Conservation (phyloP, 2,888 invertebrate genomes). For the Escarpia spicata region DNA sequence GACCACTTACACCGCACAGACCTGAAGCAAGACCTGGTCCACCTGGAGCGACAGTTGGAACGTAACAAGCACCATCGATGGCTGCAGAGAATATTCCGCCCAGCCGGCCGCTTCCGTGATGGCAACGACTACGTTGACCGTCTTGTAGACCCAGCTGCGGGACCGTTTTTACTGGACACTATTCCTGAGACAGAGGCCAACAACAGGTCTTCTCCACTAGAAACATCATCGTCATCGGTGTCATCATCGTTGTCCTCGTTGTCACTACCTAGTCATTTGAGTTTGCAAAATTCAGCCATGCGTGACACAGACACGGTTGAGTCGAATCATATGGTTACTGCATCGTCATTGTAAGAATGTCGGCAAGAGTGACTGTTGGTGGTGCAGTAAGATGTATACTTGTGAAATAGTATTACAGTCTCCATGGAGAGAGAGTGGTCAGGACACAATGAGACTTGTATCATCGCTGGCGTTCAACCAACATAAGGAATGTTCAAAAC, state of each 20-base stretch:
- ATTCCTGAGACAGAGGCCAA: neutral
- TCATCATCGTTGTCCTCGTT: neutral
- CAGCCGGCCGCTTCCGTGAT: neutral
- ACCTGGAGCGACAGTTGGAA: neutral
- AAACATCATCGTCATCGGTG: neutral
- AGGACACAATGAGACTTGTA: neutral
- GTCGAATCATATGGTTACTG: neutral
- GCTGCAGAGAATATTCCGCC: constrained; percentile 3
- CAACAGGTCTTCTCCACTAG: neutral
- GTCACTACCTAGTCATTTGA: constrained; percentile 5
- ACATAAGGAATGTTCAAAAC: neutral
- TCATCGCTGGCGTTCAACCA: neutral
- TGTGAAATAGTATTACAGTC: neutral
- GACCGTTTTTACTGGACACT: constrained; percentile 13
- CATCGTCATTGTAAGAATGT: neutral
- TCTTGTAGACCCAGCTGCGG: neutral
- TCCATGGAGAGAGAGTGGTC: neutral
- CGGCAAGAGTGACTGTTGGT: neutral
- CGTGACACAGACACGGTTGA: neutral
- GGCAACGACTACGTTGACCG: constrained; percentile 12
- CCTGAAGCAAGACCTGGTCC: constrained; percentile 12
- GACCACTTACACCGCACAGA: constrained; percentile 16
- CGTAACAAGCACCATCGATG: neutral
- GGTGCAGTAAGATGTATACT: neutral
- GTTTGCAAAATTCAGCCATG: neutral